phyloP scores from a whole-genome alignment of 2,888 invertebrate species.

The Eupithecia insigniata region DNA sequence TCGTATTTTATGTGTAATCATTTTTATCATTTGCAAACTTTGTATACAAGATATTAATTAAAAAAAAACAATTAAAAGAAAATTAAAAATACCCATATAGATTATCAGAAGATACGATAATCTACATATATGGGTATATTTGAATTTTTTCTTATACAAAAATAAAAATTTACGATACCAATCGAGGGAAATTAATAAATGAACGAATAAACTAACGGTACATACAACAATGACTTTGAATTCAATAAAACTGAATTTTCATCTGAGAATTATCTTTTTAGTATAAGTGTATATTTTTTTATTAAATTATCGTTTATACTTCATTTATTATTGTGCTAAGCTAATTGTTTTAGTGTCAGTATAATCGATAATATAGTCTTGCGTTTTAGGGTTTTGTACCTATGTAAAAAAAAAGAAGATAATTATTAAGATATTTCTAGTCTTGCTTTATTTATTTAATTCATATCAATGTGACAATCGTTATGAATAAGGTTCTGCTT shows the following conservation, averaged over 20 bases:
- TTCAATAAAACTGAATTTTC: neutral
- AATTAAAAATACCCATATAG: too few relatives aligned
- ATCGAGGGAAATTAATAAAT: too few relatives aligned
- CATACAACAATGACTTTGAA: neutral
- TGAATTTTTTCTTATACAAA: too few relatives aligned
- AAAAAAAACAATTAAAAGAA: too few relatives aligned
- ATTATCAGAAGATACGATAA: too few relatives aligned
- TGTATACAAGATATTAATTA: neutral
- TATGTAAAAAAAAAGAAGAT: neutral
- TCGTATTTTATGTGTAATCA: neutral
- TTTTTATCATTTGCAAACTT: neutral
- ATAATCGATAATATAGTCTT: neutral
- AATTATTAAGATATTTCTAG: neutral
- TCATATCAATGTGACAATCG: conserved; percentile 24
- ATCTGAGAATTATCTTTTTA: neutral
- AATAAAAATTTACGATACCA: too few relatives aligned
- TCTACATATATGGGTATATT: too few relatives aligned
- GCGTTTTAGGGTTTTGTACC: neutral
- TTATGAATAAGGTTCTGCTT: neutral
- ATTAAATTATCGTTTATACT: neutral
- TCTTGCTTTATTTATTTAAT: neutral
- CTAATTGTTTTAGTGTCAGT: neutral
- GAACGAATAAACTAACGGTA: too few relatives aligned
- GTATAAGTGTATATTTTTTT: too few relatives aligned
- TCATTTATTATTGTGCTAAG: neutral